Conservation (phyloP, 2,113 vertebrate genomes). For the Podarcis muralis region DNA sequence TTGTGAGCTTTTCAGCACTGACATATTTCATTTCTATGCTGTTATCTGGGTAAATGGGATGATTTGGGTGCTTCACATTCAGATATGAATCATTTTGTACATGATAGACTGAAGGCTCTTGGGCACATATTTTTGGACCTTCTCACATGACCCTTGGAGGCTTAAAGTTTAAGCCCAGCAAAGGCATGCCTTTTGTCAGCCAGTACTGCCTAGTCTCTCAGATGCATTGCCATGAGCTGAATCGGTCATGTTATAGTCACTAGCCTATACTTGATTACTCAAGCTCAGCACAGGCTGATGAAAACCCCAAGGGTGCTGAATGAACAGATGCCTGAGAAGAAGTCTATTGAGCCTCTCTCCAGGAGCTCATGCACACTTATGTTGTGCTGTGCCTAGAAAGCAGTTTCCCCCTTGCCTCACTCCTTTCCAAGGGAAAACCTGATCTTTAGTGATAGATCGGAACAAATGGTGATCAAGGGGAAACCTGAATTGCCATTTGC, state of each 20-base stretch:
- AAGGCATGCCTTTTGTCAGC: not conserved
- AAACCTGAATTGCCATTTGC: too few species aligned
- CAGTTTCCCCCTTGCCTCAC: too few species aligned
- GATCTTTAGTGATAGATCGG: too few species aligned
- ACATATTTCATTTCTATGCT: not conserved
- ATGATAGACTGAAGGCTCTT: not conserved
- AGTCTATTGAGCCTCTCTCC: too few species aligned
- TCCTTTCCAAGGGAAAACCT: too few species aligned
- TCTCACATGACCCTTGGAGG: not conserved
- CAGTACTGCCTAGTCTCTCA: not conserved
- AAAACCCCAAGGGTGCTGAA: not conserved
- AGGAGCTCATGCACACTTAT: too few species aligned
- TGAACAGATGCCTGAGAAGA: too few species aligned
- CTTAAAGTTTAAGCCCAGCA: not conserved
- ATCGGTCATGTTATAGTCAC: not conserved
- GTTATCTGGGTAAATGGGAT: not conserved
- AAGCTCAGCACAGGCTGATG: not conserved
- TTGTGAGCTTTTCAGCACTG: not conserved
- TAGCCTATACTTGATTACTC: not conserved
- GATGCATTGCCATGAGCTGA: not conserved
- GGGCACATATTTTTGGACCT: not conserved
- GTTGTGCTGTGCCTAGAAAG: too few species aligned
- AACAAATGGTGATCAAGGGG: too few species aligned
- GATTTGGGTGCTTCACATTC: not conserved
- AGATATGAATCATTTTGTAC: not conserved